Conservation (phyloP, 2,888 invertebrate species). For the Perizoma affinitatum region DNA sequence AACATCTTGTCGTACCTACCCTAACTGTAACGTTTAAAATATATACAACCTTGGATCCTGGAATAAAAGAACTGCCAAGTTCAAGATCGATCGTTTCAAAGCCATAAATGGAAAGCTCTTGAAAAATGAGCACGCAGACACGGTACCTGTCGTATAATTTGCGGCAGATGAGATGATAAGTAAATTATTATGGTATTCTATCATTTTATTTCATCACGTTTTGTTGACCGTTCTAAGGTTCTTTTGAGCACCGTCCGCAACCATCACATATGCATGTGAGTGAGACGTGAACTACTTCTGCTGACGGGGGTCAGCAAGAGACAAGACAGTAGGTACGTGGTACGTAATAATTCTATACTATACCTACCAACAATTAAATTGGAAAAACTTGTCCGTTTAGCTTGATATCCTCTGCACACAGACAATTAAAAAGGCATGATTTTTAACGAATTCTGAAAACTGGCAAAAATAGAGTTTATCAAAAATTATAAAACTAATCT, state of each 20-base stretch:
- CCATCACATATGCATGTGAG: too few species aligned
- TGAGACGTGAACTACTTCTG: too few species aligned
- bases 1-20: slow-evolving; percentile 72
- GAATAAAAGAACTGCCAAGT: slow-evolving; percentile 55
- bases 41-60: slow-evolving; percentile 62
- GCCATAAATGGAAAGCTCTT: slow-evolving; percentile 28
- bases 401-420: background rate
- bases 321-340: too few species aligned
- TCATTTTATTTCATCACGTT: too few species aligned
- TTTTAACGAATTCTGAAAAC: too few species aligned
- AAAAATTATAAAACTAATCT: too few species aligned
- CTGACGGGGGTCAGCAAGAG: too few species aligned
- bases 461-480: background rate
- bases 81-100: slow-evolving; percentile 52
- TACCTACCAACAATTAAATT: too few species aligned
- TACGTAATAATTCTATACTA: too few species aligned
- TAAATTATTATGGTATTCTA: background rate
- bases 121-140: slow-evolving; percentile 18
- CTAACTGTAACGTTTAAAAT: slow-evolving; percentile 60
- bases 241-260: too few species aligned
- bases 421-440: too few species aligned
- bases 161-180: background rate
- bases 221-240: too few species aligned
- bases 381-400: background rate
- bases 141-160: slow-evolving; percentile 8